These are phyloP conservation scores for Pachypsylla venusta DNA, from an alignment of 1,140 invertebrate genomes.

Conservation along the genomic window DNA sequence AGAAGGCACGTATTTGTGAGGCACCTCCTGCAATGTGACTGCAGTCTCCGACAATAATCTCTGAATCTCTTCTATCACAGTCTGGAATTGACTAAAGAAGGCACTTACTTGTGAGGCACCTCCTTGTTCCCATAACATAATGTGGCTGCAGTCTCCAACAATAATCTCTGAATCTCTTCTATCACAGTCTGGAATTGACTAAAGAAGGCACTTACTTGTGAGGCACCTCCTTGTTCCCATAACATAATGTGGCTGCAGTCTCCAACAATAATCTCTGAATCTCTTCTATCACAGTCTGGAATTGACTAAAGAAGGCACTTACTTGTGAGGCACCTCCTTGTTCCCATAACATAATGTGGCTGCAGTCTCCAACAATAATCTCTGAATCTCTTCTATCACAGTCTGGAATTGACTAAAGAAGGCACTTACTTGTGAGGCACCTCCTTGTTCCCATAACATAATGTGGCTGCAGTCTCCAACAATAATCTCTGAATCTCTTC, in stretches of 20 bases:
- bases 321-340: conserved; percentile 56
- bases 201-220: too few species aligned
- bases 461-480: conserved; percentile 70
- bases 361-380: conserved; percentile 64
- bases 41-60: conserved; percentile 68
- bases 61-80: conserved; percentile 64
- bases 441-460: conserved; percentile 73
- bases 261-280: conserved; percentile 73
- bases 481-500: conserved; percentile 69
- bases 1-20: conserved; percentile 44
- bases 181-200: conserved; percentile 76
- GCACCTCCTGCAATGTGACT: conserved; percentile 66
- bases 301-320: too few species aligned
- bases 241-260: conserved; percentile 64
- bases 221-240: conserved; percentile 67
- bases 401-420: too few species aligned
- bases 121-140: conserved; percentile 75
- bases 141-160: conserved; percentile 66
- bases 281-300: conserved; percentile 70
- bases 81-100: too few species aligned
- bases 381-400: conserved; percentile 71
- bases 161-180: conserved; percentile 71
- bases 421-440: conserved; percentile 47
- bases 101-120: conserved; percentile 47
- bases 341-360: conserved; percentile 76